These are phyloP conservation scores for Leptodactylus fallax DNA, from an alignment of 2,797 vertebrate species.

Conservation along the genomic window DNA sequence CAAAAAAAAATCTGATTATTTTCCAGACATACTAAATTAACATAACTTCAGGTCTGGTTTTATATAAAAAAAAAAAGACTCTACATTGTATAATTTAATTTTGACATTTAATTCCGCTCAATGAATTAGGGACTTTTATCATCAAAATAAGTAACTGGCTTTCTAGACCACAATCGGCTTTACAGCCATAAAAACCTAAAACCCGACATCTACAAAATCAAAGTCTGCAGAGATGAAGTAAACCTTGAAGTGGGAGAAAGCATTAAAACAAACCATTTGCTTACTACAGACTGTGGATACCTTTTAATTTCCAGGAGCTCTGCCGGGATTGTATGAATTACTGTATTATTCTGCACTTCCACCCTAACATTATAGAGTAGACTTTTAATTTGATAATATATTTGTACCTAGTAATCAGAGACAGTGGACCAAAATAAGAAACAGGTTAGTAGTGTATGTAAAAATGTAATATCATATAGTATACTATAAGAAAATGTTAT, in stretches of 20 bases:
- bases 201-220: neutral
- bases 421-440: no score
- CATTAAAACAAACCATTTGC: neutral
- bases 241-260: neutral
- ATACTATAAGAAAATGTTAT: no score
- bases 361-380: neutral
- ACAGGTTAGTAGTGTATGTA: no score
- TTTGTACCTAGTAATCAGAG: no score
- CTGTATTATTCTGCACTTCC: neutral
- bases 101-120: neutral
- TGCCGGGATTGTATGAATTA: neutral
- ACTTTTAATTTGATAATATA: no score
- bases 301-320: neutral
- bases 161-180: neutral
- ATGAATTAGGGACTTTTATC: neutral
- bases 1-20: neutral
- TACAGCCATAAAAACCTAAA: neutral
- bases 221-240: neutral
- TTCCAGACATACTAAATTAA: neutral
- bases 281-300: conserved; percentile 2
- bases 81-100: neutral
- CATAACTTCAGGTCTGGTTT: neutral
- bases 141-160: neutral
- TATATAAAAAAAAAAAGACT: neutral
- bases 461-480: no score